A percentile compares a stretch with the other conserved stretches of the same genome.
Conservation (phyloP, 2,888 invertebrate genomes). For the Dione vanillae region DNA sequence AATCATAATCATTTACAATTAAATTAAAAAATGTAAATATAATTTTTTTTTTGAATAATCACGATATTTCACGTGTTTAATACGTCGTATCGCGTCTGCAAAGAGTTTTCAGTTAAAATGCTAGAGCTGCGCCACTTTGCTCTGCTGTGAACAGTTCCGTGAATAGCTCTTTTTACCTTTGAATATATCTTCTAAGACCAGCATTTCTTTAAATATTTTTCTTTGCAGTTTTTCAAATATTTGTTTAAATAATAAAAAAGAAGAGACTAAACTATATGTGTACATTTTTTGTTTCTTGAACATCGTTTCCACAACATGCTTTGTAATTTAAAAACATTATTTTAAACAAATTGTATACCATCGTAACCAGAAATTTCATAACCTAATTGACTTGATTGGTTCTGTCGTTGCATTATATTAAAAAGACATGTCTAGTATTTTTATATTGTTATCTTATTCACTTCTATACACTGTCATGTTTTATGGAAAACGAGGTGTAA, state of each 20-base stretch:
- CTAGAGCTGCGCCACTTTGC: conserved; percentile 31
- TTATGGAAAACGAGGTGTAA: conserved; percentile 7
- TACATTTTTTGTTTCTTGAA: no score
- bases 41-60: neutral
- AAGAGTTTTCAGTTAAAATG: conserved; percentile 30
- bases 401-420: neutral
- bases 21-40: no score
- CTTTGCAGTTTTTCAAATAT: neutral
- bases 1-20: no score
- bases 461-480: neutral
- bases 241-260: neutral
- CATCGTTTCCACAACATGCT: no score
- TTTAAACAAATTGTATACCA: no score
- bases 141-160: conserved; percentile 7
- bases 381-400: no score
- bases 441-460: neutral
- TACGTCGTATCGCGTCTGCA: conserved; percentile 14
- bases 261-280: no score
- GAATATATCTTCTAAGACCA: conserved; percentile 16
- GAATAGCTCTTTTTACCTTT: conserved; percentile 26
- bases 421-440: neutral
- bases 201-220: conserved; percentile 19
- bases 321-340: no score
- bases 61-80: conserved; percentile 10
- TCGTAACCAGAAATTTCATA: no score